Percentiles rank a stretch among this genome's conserved stretches.
These are phyloP conservation scores for Sebastes kiyomatsui DNA, from an alignment of 2,797 vertebrate genomes.

Conservation along the genomic window DNA sequence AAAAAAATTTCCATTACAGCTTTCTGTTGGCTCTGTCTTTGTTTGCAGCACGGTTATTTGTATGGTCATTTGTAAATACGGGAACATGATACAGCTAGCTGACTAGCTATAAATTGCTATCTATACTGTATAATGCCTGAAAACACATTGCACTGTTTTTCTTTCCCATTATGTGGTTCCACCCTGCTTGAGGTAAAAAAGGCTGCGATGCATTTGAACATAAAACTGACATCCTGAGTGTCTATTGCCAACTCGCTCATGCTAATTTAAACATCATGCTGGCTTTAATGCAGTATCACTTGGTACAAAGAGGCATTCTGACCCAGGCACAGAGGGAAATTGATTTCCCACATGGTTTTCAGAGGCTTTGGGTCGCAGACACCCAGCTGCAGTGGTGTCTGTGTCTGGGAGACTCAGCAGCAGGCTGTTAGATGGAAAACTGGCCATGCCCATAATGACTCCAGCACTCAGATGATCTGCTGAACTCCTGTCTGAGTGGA, in stretches of 20 bases:
- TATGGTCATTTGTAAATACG: constrained; percentile 1
- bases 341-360: constrained; percentile 66
- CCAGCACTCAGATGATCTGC: constrained; percentile 41
- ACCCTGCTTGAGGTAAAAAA: constrained; percentile 57
- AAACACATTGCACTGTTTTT: constrained; percentile 37
- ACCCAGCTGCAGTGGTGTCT: constrained; percentile 62
- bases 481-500: constrained; percentile 32
- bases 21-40: constrained; percentile 4
- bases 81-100: constrained; percentile 1
- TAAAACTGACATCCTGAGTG: constrained; percentile 16
- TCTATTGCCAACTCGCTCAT: constrained; percentile 12
- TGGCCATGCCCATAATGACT: constrained; percentile 48
- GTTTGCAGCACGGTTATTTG: constrained; percentile 1
- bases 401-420: constrained; percentile 51
- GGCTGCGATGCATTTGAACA: constrained; percentile 21
- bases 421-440: constrained; percentile 60
- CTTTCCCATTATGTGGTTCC: constrained; percentile 45
- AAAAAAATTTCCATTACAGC: constrained; percentile 22
- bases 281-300: constrained; percentile 42
- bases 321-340: constrained; percentile 51
- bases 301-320: constrained; percentile 50
- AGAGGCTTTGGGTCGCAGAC: constrained; percentile 58
- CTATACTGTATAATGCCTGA: constrained; percentile 9
- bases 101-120: constrained; percentile 1
- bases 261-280: constrained; percentile 51